Evolutionary conservation across 2,113 vertebrate genomes (phyloP).

Genomic region (Actinemys pallida): DNA sequence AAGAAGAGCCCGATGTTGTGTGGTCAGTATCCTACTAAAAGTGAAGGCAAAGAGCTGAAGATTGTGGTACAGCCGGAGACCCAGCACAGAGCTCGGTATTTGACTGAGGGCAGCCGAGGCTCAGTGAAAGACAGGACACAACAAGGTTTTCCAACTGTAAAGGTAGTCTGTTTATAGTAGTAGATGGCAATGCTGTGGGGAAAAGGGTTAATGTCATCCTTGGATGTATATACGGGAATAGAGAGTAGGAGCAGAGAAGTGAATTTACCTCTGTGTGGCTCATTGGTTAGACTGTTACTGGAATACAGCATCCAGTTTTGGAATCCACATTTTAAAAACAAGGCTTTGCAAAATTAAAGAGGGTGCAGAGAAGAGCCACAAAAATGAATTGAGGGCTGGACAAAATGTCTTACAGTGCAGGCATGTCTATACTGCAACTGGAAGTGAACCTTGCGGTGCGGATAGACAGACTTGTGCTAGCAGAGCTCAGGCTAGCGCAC

Average conservation of each 20-base stretch:
- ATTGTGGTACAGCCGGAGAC: conserved; percentile 97
- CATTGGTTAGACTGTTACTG: not conserved
- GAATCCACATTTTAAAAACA: not conserved
- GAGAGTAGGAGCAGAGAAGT: not conserved
- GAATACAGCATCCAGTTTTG: not conserved
- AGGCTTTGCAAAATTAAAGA: not conserved
- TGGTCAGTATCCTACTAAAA: conserved; percentile 92
- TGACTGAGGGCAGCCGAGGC: conserved; percentile 97
- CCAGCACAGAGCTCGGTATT: conserved; percentile 95
- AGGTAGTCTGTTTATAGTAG: conserved; percentile 79
- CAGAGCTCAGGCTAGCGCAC: not conserved
- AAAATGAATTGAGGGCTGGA: not conserved
- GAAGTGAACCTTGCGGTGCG: not conserved
- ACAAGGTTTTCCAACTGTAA: conserved; percentile 96
- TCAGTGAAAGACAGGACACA: conserved; percentile 97
- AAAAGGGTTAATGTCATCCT: not conserved
- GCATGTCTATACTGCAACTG: not conserved
- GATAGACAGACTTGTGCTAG: not conserved
- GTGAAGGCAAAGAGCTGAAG: conserved; percentile 96
- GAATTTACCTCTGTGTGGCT: not conserved
- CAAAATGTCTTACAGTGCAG: not conserved
- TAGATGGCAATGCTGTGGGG: not conserved
- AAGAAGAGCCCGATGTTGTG: conserved; percentile 91
- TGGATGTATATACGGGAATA: not conserved
- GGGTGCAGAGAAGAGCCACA: not conserved